Conservation (phyloP, 2,888 invertebrate species). For the Brachylomia viminalis region DNA sequence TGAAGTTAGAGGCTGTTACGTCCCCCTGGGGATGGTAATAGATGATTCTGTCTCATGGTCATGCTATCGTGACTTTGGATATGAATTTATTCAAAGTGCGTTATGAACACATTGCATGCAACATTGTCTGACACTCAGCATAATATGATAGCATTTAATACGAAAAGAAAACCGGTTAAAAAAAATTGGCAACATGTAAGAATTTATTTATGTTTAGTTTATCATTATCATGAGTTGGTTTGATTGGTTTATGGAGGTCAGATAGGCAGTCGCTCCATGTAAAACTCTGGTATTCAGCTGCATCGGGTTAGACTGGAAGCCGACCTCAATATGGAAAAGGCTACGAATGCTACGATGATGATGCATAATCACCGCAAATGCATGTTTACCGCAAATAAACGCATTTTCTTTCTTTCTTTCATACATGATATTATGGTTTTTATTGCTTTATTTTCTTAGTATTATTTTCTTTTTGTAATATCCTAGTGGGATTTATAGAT, state of each 20-base stretch:
- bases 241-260: background rate
- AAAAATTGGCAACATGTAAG: background rate
- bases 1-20: background rate
- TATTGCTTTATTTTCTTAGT: too few relatives aligned
- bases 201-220: too few relatives aligned
- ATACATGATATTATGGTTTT: too few relatives aligned
- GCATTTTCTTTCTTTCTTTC: too few relatives aligned
- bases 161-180: background rate
- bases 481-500: too few relatives aligned
- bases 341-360: too few relatives aligned
- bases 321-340: background rate
- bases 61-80: conserved; percentile 2
- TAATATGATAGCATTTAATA: background rate
- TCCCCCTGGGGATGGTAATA: conserved; percentile 11
- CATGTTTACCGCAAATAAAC: too few relatives aligned
- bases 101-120: background rate
- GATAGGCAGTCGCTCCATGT: background rate
- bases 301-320: background rate
- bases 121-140: background rate
- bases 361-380: too few relatives aligned
- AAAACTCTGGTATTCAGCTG: background rate
- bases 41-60: background rate
- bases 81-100: conserved; percentile 3
- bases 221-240: background rate
- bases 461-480: too few relatives aligned